A percentile compares a stretch with the other conserved stretches of the same genome.
These are phyloP conservation scores for Calonectris borealis DNA, from an alignment of 2,113 vertebrate genomes.

Conservation along the genomic window DNA sequence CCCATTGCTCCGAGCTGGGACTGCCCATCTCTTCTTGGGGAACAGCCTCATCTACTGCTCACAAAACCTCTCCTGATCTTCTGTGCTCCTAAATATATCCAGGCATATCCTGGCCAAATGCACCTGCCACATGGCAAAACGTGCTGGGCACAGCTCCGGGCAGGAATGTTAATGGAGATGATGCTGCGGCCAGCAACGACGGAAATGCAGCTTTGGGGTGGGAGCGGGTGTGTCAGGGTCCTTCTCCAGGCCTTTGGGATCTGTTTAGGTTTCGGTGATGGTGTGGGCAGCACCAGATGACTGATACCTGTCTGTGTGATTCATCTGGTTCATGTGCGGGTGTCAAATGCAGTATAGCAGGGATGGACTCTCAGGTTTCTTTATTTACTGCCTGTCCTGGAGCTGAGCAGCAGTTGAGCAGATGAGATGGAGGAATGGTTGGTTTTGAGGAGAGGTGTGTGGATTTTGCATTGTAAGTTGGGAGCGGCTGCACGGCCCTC, in stretches of 20 bases:
- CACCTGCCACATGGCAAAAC: rapidly evolving
- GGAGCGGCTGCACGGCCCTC: rapidly evolving
- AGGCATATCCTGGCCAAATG: neutral
- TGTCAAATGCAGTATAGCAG: no score
- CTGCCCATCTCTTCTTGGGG: rapidly evolving
- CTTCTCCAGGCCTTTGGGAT: neutral
- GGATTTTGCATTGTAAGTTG: neutral
- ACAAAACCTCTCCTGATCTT: neutral
- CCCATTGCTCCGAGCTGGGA: neutral
- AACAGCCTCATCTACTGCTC: neutral
- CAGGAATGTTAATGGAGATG: neutral
- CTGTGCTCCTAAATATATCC: neutral
- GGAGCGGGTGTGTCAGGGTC: neutral
- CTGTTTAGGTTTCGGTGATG: neutral
- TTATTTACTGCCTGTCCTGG: neutral
- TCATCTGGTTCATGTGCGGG: rapidly evolving
- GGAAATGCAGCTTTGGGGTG: neutral
- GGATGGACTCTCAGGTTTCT: neutral
- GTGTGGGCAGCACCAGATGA: neutral
- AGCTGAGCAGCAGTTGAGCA: neutral
- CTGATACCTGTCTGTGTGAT: neutral
- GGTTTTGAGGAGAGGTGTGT: neutral
- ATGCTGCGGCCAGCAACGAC: neutral
- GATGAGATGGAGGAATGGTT: neutral
- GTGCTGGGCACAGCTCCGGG: neutral